Base-by-base conservation (phyloP, 2,797 vertebrate genomes). In the Coregonus suidteri region DNA sequence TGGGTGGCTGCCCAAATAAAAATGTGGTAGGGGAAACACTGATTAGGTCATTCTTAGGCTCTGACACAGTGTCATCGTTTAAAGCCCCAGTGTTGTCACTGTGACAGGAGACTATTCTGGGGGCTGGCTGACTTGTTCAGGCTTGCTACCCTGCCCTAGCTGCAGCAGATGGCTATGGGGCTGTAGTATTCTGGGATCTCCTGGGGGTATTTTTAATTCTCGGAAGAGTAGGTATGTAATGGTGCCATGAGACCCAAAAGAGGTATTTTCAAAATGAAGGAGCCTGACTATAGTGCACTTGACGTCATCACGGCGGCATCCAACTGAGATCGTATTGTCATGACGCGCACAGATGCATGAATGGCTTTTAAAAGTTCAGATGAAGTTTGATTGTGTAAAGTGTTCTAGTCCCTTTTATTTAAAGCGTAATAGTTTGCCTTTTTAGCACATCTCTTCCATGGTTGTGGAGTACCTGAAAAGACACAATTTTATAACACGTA, bases 101-200 rank as follows among this genome's bases (percentile, higher is more conserved):
- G 18, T 14, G 75, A 54, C 81, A 20, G 78, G 71, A 74, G 71
- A 84, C 78, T 75, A 78, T 73, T 82, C 78, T 86, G 83, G 78
- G 90, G 82, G 80, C 84, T 72, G 77, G 73, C 65, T 71, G 77
- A 83, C 92, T 72, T 92, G 93, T 85, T 87, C 77, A 47, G 87
- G 82, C 92, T 88, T 79, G 75, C 77, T 34, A 34, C 31, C 31
- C 31, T 79, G 79, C 77, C 84, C 85, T 80, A 77, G 82, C 86
- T 84, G 66, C 53, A 9, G 37, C 59, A 18, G 59, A 25, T 51
- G 70, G 75, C 84, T 64, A 59, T 18, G 75, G 74, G 70, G 79
- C 77, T 87, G 82, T 91, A 90, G 82, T 91, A 90, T 93, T 93
- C 91, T 92, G 81, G 86, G 89, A 87, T 79, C 90, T 88, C 87